Evolutionary conservation across 2,797 vertebrate genomes (phyloP).

Genomic region (Lepilemur septentrionalis): DNA sequence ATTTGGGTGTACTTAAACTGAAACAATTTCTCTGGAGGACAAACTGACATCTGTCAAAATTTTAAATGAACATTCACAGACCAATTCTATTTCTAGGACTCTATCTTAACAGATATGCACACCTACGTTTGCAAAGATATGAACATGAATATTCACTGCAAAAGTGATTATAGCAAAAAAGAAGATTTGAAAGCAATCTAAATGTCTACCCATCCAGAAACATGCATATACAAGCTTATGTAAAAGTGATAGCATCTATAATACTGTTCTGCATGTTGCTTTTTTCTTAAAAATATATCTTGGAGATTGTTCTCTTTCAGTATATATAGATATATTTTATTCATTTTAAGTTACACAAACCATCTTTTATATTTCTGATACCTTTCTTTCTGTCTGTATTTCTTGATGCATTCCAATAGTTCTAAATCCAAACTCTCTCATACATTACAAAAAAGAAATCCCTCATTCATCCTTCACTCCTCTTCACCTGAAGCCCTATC

Average conservation of each 20-base stretch:
- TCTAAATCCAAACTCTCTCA: neutral
- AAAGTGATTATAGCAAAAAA: neutral
- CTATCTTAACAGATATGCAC: neutral
- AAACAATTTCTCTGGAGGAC: neutral
- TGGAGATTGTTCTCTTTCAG: neutral
- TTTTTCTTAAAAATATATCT: neutral
- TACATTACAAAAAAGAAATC: neutral
- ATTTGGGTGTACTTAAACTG: neutral
- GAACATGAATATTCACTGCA: neutral
- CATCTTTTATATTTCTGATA: neutral
- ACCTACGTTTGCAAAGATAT: neutral
- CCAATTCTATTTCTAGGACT: neutral
- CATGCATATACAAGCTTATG: neutral
- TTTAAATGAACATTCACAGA: neutral
- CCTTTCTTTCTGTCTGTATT: neutral
- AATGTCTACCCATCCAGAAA: neutral
- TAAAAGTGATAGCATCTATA: neutral
- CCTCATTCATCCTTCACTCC: neutral
- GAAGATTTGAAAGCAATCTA: neutral
- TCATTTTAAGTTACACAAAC: neutral
- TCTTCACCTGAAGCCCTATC: neutral
- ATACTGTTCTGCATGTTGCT: neutral
- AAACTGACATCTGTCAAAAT: neutral
- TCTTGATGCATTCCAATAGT: neutral
- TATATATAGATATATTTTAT: neutral